Conservation (phyloP, 2,797 vertebrate species). For the Arvicola amphibius region DNA sequence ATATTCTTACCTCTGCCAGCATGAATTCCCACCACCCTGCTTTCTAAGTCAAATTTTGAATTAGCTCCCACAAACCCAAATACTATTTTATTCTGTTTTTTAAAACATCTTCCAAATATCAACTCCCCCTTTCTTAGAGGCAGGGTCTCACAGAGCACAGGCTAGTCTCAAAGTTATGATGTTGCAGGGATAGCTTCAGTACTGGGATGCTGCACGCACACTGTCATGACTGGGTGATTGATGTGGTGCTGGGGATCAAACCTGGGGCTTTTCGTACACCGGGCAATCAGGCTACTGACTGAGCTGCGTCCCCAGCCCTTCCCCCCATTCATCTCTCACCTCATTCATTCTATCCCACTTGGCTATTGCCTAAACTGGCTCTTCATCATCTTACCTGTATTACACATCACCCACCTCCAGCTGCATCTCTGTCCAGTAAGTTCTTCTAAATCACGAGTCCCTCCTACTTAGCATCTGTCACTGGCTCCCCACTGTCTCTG, state of each 20-base stretch:
- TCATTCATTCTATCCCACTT: neutral
- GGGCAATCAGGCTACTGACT: too few relatives aligned
- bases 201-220: neutral
- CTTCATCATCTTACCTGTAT: neutral
- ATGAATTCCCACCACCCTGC: neutral
- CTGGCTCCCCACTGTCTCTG: slow-evolving; percentile 1
- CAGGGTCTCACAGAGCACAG: neutral
- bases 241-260: neutral
- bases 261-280: neutral
- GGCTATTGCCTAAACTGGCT: neutral
- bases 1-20: neutral
- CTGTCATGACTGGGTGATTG: neutral
- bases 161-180: neutral
- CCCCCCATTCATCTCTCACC: neutral
- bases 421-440: neutral
- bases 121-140: neutral
- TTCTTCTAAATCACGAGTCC: slow-evolving; percentile 9
- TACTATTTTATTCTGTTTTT: neutral
- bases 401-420: neutral
- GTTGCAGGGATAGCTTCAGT: neutral
- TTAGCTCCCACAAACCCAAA: neutral
- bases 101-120: neutral
- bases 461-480: neutral
- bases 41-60: neutral
- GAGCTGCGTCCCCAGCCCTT: neutral